phyloP scores from a whole-genome alignment of 2,797 vertebrate species.

The Rhinophrynus dorsalis region DNA sequence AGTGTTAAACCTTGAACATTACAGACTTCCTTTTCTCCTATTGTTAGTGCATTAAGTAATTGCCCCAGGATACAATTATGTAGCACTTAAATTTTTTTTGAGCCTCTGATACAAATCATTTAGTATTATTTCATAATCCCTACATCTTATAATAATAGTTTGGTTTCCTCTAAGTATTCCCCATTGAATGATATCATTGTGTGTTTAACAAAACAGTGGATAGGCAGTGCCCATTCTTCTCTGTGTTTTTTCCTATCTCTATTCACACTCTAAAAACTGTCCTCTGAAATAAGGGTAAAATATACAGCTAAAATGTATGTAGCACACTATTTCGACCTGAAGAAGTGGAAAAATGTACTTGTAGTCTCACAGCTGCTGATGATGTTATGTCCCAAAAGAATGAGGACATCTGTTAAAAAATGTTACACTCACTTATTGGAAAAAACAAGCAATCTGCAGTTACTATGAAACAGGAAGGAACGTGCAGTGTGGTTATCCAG shows the following conservation, averaged over 20 bases:
- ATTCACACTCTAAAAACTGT: background rate
- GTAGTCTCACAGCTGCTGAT: slow-evolving; percentile 16
- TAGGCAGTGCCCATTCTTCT: background rate
- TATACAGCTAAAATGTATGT: background rate
- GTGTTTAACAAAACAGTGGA: too few relatives aligned
- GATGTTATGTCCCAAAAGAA: slow-evolving; percentile 32
- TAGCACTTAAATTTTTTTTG: too few relatives aligned
- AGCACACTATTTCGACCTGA: background rate
- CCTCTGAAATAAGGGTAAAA: background rate
- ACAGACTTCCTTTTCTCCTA: too few relatives aligned
- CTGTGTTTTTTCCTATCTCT: background rate
- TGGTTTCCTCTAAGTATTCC: too few relatives aligned
- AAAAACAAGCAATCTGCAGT: background rate
- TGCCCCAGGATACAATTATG: too few relatives aligned
- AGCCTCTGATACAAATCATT: too few relatives aligned
- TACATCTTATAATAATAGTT: too few relatives aligned
- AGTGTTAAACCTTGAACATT: too few relatives aligned
- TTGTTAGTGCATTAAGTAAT: too few relatives aligned
- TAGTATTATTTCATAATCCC: too few relatives aligned
- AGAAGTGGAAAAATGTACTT: background rate
- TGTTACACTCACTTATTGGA: background rate
- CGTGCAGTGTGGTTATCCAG: background rate
- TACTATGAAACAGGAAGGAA: background rate
- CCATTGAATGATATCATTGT: too few relatives aligned
- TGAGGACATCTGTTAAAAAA: slow-evolving; percentile 13